Evolutionary conservation across 2,888 invertebrate species (phyloP), one percentile per base, ranked within the genome.

Genomic region (Nebria brevicollis): DNA sequence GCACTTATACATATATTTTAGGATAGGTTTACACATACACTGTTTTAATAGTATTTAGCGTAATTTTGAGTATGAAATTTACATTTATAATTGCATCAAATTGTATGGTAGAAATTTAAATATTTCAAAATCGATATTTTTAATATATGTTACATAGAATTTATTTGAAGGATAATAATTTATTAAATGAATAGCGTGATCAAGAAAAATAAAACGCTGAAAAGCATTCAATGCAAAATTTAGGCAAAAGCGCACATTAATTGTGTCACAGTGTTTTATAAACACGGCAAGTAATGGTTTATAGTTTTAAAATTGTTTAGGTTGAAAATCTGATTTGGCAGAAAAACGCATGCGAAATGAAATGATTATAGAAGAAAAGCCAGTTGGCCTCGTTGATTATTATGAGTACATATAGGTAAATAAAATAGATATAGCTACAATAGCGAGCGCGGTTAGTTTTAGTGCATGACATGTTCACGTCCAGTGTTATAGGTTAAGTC

Each of bases 261-360:
- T 54, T 54, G 8, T 2, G 54, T 54, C 1, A 7, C 54, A 7
- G 54, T 54, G 8, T 54, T 54, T 54, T 54, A 54, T 54, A 54
- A 54, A 13, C 54, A 54, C 54, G 54, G 13, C 54, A 54, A 20
- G 54, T 0, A 54, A 54, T 54, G 54, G 4, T 54, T 54, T 54
- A 54, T 54, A 54, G 77, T 77, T 77, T 77, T 77, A 72, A 77
- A 77, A 77, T 77, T 77, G 77, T 77, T 77, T 68, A 64, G 64
- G 70, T 11, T 26, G 77, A 68, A 77, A 70, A 77, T 77, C 77
- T 25, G 77, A 77, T 77, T 77, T 70, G 41, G 54, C 54, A 1
- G 72, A 10, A 54, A 77, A 77, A 77, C 77, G 77, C 68, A 64
- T 70, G 26, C 42, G 15, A 70, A 75, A 65, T 64, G 72, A 77